phyloP scores from a whole-genome alignment of 2,797 vertebrate species.

The Chrysocyon brachyurus region DNA sequence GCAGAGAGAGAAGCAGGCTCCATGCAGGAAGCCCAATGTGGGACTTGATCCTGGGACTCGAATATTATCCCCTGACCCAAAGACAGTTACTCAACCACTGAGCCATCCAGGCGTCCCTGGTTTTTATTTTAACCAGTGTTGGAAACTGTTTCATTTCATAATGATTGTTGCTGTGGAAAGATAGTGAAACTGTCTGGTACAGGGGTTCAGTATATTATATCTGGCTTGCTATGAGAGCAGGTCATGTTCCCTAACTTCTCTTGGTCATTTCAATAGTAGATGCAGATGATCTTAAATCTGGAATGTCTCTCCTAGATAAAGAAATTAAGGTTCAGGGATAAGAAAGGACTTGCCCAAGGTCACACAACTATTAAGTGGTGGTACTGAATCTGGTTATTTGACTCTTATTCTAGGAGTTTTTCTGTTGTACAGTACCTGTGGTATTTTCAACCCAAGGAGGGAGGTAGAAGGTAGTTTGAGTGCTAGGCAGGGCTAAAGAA shows the following conservation, averaged over 20 bases:
- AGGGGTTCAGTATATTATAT: constrained; percentile 35
- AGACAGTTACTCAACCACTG: no score
- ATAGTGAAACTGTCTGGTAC: constrained; percentile 4
- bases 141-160: constrained; percentile 51
- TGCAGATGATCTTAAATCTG: constrained; percentile 45
- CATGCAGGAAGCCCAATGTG: no score
- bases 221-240: constrained; percentile 18
- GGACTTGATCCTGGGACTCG: no score
- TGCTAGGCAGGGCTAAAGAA: constrained; percentile 39
- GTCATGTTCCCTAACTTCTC: neutral
- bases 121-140: constrained; percentile 34
- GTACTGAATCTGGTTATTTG: neutral
- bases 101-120: no score
- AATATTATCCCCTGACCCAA: no score
- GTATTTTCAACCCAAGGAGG: neutral
- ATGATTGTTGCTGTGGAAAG: constrained; percentile 10
- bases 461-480: constrained; percentile 55
- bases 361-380: neutral
- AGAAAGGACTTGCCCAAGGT: constrained; percentile 53
- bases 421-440: neutral
- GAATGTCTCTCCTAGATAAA: constrained; percentile 47
- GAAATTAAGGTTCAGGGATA: constrained; percentile 14
- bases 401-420: constrained; percentile 41
- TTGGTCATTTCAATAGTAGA: constrained; percentile 61
- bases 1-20: no score